Evolutionary conservation across 2,888 invertebrate species (phyloP).

Genomic region (Hofmannophila pseudospretella): DNA sequence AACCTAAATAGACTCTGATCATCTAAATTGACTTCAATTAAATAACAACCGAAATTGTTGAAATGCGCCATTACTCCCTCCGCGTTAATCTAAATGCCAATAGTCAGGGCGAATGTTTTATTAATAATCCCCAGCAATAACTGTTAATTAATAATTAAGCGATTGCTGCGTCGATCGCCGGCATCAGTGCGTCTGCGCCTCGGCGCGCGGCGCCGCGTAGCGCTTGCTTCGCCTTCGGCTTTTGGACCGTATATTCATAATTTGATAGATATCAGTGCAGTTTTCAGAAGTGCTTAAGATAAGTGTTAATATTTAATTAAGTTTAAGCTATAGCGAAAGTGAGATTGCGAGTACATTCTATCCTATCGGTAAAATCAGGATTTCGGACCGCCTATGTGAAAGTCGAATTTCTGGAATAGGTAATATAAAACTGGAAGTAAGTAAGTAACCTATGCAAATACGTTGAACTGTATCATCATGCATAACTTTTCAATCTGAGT

Average conservation of each 20-base stretch:
- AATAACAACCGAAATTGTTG: conserved; percentile 79
- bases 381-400: no score
- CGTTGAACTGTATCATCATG: no score
- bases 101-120: conserved; percentile 76
- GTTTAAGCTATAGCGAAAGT: no score
- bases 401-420: no score
- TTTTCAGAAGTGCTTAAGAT: no score
- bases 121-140: conserved; percentile 70
- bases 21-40: conserved; percentile 79
- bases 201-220: conserved; percentile 18
- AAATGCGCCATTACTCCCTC: conserved; percentile 78
- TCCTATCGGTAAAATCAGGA: no score
- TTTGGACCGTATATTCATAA: background rate
- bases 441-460: no score
- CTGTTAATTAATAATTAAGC: conserved; percentile 74
- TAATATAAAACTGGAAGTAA: no score
- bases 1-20: conserved; percentile 79
- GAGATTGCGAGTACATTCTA: no score
- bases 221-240: conserved; percentile 3
- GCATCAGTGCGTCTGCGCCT: conserved; percentile 48
- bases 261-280: no score
- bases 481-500: background rate
- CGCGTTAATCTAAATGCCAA: conserved; percentile 76
- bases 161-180: conserved; percentile 42
- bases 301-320: no score